A percentile compares a stretch with the other conserved stretches of the same genome.
These are phyloP conservation scores for Mormoops blainvillei DNA, from an alignment of 2,113 vertebrate species.

Conservation along the genomic window DNA sequence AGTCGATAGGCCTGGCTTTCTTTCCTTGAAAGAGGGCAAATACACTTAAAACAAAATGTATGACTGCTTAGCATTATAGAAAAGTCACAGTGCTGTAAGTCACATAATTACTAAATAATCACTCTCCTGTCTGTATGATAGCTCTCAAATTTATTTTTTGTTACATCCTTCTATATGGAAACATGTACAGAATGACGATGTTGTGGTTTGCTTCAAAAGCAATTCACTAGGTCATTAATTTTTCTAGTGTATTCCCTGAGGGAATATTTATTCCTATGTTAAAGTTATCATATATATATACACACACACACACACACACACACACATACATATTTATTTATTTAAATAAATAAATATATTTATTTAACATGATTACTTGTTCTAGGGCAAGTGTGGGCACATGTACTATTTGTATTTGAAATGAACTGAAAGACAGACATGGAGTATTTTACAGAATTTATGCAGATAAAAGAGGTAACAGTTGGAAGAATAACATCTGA, in stretches of 20 bases:
- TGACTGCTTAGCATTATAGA: not conserved
- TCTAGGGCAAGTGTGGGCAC: not conserved
- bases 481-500: not conserved
- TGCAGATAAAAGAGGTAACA: not conserved
- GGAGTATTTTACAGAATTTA: not conserved
- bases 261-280: not conserved
- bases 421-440: not conserved
- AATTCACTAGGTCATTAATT: not conserved
- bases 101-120: constrained; percentile 11
- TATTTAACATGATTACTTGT: not conserved
- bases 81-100: not conserved
- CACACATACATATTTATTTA: too few species aligned
- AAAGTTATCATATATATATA: not conserved
- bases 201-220: not conserved
- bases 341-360: not conserved
- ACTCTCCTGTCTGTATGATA: not conserved
- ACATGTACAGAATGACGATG: not conserved
- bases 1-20: not conserved
- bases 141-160: not conserved
- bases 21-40: constrained; percentile 1
- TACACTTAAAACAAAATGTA: constrained; percentile 25
- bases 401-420: not conserved
- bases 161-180: not conserved
- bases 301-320: too few species aligned
- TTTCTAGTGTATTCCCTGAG: not conserved